Conservation (phyloP, 2,113 vertebrate species). For the Galemys pyrenaicus region DNA sequence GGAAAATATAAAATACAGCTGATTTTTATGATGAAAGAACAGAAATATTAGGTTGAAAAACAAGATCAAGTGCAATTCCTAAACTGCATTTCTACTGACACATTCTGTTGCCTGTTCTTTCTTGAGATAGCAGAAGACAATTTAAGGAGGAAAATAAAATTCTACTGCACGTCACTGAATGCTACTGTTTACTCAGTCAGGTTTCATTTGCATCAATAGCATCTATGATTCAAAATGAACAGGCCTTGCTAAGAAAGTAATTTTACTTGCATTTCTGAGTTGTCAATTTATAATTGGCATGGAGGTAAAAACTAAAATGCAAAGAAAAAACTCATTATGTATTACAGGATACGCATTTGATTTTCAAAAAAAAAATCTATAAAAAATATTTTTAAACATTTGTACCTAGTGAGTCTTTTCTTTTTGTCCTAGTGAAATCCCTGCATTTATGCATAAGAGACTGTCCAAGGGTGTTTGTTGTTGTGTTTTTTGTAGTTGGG, state of each 20-base stretch:
- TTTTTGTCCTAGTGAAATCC: constrained; percentile 8
- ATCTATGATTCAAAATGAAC: constrained; percentile 1
- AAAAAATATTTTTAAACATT: neutral
- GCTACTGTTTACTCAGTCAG: constrained; percentile 29
- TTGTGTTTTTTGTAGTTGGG: neutral
- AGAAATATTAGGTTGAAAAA: constrained; percentile 65
- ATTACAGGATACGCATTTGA: neutral
- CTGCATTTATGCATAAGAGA: neutral
- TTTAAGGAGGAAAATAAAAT: neutral
- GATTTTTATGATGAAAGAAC: constrained; percentile 74
- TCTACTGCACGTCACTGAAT: neutral
- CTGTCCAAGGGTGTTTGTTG: neutral
- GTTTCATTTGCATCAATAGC: neutral
- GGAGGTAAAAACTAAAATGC: neutral
- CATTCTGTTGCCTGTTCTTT: constrained; percentile 48
- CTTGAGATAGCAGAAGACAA: constrained; percentile 50
- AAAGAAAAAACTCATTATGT: neutral
- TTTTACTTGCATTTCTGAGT: neutral
- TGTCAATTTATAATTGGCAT: constrained; percentile 30
- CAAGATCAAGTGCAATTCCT: constrained; percentile 59
- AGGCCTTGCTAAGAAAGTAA: neutral
- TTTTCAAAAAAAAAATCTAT: constrained; percentile 9
- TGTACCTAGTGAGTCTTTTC: constrained; percentile 19
- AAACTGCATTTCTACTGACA: constrained; percentile 62
- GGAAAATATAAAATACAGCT: constrained; percentile 71